Conservation (phyloP, 2,113 vertebrate genomes). For the Lophochroa leadbeateri region DNA sequence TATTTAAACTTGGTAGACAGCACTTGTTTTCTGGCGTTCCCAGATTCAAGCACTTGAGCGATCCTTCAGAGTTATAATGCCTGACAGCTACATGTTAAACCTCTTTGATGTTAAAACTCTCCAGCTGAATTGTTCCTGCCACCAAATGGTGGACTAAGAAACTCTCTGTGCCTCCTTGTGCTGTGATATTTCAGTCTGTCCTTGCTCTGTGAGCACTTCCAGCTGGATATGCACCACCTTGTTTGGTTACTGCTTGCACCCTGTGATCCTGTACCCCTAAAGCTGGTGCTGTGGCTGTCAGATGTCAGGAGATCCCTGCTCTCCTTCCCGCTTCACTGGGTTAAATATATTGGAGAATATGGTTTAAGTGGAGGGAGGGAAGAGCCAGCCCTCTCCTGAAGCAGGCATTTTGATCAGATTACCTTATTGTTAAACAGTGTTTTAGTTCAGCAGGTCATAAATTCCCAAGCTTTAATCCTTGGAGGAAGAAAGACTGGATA, state of each 20-base stretch:
- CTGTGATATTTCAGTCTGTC: neutral
- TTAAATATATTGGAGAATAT: neutral
- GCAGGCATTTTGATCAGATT: neutral
- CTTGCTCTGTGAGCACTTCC: neutral
- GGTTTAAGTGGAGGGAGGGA: neutral
- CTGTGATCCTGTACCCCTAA: neutral
- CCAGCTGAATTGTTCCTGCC: neutral
- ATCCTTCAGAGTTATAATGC: accelerated
- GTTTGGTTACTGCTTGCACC: neutral
- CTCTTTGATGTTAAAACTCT: neutral
- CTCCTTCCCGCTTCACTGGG: neutral
- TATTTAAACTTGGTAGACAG: neutral
- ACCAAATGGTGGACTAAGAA: accelerated
- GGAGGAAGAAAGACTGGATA: neutral
- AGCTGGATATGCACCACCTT: neutral
- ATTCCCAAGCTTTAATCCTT: neutral
- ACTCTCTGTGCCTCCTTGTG: neutral
- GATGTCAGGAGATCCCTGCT: neutral
- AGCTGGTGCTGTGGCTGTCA: neutral
- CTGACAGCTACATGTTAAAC: neutral
- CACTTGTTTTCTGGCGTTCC: neutral
- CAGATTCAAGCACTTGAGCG: neutral
- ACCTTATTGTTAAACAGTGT: neutral
- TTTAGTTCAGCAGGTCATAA: neutral
- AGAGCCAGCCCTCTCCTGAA: neutral